Base-by-base conservation (phyloP, 2,888 invertebrate species). In the Oegoconia quadripuncta region DNA sequence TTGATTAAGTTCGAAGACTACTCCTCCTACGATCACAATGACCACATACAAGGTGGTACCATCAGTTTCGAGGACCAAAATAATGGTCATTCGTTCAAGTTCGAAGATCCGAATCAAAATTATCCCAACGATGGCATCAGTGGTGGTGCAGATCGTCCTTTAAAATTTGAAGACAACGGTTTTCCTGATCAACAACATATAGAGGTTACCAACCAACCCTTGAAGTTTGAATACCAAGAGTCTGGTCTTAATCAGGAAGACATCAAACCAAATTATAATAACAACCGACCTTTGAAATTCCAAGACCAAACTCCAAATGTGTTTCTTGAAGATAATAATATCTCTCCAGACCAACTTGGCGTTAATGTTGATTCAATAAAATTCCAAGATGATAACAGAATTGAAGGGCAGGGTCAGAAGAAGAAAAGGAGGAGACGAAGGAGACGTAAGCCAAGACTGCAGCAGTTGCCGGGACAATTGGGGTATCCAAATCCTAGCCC, bases 351-450 rank as follows among this genome's bases (percentile, higher is more conserved):
- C n/a, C n/a, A n/a, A n/a, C n/a, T n/a, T n/a, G n/a, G n/a, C n/a
- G n/a, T n/a, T n/a, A n/a, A n/a, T n/a, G n/a, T n/a, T n/a, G n/a
- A n/a, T n/a, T n/a, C n/a, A n/a, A n/a, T n/a, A n/a, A n/a, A n/a
- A n/a, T 52, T 55, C 31, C 46, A 53, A 47, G 57, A 65, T 34
- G 55, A 64, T 16, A 59, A 58, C 34, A 48, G 29, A 32, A 42
- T 50, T 16, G 47, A 50, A 16, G 39, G 39, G 22, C 41, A 42
- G 20, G 25, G 17, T 2, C 36, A 59, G 31, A 64, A 64, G 25
- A 69, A 58, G 32, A 74, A 57, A 41, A 62, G 63, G 25, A 62
- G 64, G 22, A 64, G 63, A 25, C 61, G 65, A 22, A 64, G 69
- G 3, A 61, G 71, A 30, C 57, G 64, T 22, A 68, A 52, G 39